Evolutionary conservation across 2,888 invertebrate species (phyloP), one percentile per base, ranked within the genome.

Genomic region (Craniophora ligustri): DNA sequence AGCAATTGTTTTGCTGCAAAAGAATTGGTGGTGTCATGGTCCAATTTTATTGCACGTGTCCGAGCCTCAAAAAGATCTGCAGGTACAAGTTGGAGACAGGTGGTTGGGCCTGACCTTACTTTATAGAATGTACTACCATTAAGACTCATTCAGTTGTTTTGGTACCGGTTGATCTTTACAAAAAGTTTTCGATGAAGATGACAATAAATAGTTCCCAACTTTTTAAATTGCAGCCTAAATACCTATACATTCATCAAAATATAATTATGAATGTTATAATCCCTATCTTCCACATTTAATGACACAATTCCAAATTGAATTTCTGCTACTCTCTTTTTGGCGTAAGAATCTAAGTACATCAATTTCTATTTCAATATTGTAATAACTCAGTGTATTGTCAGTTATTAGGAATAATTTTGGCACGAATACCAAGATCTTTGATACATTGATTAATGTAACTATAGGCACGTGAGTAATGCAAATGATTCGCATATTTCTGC

Each of bases 401-500:
- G 47, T 13, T 23, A 13, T 18, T 28, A 34, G 13, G 36, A 31
- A 1, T 34, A 19, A 26, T 28, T 44, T 44, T 57, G 70, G 70
- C 64, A 69, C 65, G 35, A 31, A 42, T 35, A 32, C 30, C 36
- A 13, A 13, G 13, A 35, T 49, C 42, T 54, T 58, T 59, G 39
- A 58, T 50, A 51, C 32, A 46, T 35, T 54, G 69, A 67, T 62
- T 56, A 58, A 54, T 64, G 54, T 68, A 34, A 50, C 47, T 40
- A 68, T 64, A 40, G 49, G 42, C 48, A 14, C 8, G 64, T 78
- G 80, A 79, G 67, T 70, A 76, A 78, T 59, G 51, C 51, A 63
- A 57, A 78, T 78, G 63, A 72, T 68, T 79, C 56, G 71, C 76
- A 81, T 81, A 79, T 70, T 76, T 81, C 63, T 44, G 44, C 67